Evolutionary conservation across 2,888 invertebrate species (phyloP), one percentile per base, ranked within the genome.

Genomic region (Cotesia congregata): DNA sequence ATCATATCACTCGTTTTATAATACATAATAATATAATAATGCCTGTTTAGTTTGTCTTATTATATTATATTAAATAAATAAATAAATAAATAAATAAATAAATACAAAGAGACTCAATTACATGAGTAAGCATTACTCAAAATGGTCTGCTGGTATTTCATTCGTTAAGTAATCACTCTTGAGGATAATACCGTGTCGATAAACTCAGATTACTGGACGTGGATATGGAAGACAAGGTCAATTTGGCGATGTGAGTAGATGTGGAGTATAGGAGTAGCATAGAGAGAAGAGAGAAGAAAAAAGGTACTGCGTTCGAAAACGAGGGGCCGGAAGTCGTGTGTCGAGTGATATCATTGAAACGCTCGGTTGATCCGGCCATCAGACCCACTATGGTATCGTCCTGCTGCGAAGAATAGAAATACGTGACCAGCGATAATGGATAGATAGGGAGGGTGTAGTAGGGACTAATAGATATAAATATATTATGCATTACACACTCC

Each of bases 371-470:
- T 50, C 59, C 59, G 59, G 38, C 40, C 38, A 70, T 39, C 62
- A 4, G 62, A 62, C 72, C 40, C 30, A 50, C 50, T 50, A 50
- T 50, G 64, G 50, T 67, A 41, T 72, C 6, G 64, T 69, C 72
- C 60, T 72, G 64, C 59, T 62, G 67, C 61, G 41, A 67, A 75
- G 61, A 67, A 72, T 73, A 69, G 50, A 61, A 67, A 68, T 61
- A 50, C 69, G 59, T 76, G 69, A 76, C 69, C 72, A 73, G 59
- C 60, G 76, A 68, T 76, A 76, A 76, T 76, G 73, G 73, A 73
- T 64, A 73, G 9, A 17, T 41, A 64, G 39, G 17, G 12, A 38
- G 20, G 38, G 20, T 5, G 50, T 50, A 50, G 50, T 50, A 50
- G 7, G 2, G 12, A 50, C 67, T 73, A 76, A 75, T 75, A 70